phyloP scores from a whole-genome alignment of 2,113 vertebrate genomes.

The Pterophyllum scalare region DNA sequence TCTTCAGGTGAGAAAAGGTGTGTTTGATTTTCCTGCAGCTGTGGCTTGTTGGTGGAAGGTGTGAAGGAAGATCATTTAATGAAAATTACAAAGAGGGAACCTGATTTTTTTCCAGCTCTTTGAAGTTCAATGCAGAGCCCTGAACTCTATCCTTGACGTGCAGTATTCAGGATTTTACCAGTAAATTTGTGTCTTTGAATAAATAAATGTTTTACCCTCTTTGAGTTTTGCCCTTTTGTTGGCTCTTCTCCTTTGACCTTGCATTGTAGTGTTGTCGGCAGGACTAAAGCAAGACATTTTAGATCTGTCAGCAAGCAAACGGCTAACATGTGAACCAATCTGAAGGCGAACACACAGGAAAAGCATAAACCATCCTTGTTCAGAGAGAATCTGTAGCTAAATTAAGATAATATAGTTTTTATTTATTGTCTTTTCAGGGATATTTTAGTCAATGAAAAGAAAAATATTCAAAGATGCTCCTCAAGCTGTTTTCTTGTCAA shows the following conservation, averaged over 20 bases:
- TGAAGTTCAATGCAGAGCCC: conserved; percentile 32
- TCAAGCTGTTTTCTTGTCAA: background rate
- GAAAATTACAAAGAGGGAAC: conserved; percentile 42
- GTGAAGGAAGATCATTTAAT: conserved; percentile 52
- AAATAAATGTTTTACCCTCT: conserved; percentile 45
- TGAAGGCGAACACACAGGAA: background rate
- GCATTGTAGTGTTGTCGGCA: conserved; percentile 3
- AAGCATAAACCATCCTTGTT: background rate
- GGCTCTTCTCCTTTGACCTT: conserved; percentile 27
- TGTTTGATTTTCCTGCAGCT: conserved; percentile 44
- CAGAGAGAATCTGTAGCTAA: background rate
- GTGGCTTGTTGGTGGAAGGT: conserved; percentile 21
- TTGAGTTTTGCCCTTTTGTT: conserved; percentile 39
- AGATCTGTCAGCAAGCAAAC: conserved; percentile 10
- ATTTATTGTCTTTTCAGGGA: conserved; percentile 20
- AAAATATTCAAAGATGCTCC: background rate
- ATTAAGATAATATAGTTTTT: conserved; percentile 26
- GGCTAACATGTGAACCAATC: conserved; percentile 10
- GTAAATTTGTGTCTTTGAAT: conserved; percentile 54
- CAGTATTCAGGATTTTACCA: conserved; percentile 36
- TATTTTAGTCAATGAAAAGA: background rate
- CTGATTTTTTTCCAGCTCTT: background rate
- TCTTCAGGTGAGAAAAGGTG: conserved; percentile 45
- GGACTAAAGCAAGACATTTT: conserved; percentile 5
- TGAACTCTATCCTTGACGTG: conserved; percentile 38